phyloP scores from a whole-genome alignment of 2,113 vertebrate species.

The Oncorhynchus gorbuscha region DNA sequence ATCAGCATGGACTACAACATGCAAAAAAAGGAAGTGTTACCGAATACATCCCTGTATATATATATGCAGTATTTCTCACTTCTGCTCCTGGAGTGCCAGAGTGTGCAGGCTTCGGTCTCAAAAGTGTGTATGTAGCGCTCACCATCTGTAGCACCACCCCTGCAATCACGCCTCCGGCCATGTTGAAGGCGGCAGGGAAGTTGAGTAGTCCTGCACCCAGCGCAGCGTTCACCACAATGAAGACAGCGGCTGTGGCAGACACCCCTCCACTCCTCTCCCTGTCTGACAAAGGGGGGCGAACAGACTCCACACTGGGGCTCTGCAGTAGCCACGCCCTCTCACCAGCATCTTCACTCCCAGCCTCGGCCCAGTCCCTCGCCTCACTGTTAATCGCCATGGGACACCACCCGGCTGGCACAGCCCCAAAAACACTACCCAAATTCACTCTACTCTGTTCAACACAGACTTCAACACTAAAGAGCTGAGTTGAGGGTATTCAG shows the following conservation, averaged over 20 bases:
- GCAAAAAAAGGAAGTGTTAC: constrained; percentile 20
- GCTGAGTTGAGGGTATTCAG: not conserved
- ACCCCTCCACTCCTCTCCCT: constrained; percentile 31
- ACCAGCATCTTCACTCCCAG: constrained; percentile 76
- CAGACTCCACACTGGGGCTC: constrained; percentile 84
- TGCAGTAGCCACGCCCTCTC: constrained; percentile 88
- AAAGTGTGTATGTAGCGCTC: constrained; percentile 32
- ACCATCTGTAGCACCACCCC: constrained; percentile 91
- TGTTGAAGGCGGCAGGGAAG: constrained; percentile 93
- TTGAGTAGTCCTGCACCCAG: constrained; percentile 94
- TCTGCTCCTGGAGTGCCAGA: too few relatives aligned
- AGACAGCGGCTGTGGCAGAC: constrained; percentile 81
- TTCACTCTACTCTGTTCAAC: not conserved
- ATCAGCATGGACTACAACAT: constrained; percentile 85
- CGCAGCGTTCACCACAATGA: constrained; percentile 96
- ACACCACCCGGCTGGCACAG: constrained; percentile 55
- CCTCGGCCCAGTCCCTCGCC: constrained; percentile 75
- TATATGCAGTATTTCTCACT: too few relatives aligned
- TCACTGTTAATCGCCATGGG: constrained; percentile 83
- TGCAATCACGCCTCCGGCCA: constrained; percentile 84
- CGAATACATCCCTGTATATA: too few relatives aligned
- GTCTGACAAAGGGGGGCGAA: constrained; percentile 48
- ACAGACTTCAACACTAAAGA: not conserved
- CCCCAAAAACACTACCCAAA: not conserved
- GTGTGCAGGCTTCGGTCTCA: not conserved